Base-by-base conservation (phyloP, 2,113 vertebrate genomes). In the Aphyosemion australe region DNA sequence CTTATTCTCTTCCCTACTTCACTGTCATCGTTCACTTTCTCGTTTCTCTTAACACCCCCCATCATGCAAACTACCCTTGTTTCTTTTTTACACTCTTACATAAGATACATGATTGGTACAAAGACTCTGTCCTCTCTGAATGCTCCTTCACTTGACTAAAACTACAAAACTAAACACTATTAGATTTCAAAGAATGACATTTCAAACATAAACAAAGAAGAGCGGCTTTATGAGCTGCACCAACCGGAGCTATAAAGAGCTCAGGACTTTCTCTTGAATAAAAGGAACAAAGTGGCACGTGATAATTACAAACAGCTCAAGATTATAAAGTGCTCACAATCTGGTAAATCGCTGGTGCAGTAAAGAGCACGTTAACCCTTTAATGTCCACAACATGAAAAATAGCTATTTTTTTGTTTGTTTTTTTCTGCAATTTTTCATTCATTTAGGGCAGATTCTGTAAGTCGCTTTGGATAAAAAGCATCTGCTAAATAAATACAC, bases 31-130 rank as follows among this genome's bases (percentile, higher is more conserved):
- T 34, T 61, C 50, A 12, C 50, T 69, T 62, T 13, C 53, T 59
- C 37, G 41, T 20, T 37, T 75, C 56, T 63, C 53, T 47, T 16
- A 51, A 54, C 37, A 21, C 69, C 61, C 50, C 68, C 55, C 9
- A 51, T 54, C 49, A 42, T 62, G 31, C 51, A 37, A 80, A 66
- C 64, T 73, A 37, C 66, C 51, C 69, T 26, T 1, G 1, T 37
- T 37, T 37, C 9, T 73, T 52, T 55, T 61, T 37, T 65, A 16
- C 50, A 55, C 1, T 65, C 48, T 72, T 89, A 87, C 63, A 60
- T 86, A 89, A 84, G 37, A 74, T 6, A 37, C 34, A 8, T 26
- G 26, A 47, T 41, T 66, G 72, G 53, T 56, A 56, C 46, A 61
- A 63, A 79, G 54, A 58, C 34, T 65, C 56, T 49, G 47, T 20